Conservation (phyloP, 2,888 invertebrate species). For the Tinea pellionella region DNA sequence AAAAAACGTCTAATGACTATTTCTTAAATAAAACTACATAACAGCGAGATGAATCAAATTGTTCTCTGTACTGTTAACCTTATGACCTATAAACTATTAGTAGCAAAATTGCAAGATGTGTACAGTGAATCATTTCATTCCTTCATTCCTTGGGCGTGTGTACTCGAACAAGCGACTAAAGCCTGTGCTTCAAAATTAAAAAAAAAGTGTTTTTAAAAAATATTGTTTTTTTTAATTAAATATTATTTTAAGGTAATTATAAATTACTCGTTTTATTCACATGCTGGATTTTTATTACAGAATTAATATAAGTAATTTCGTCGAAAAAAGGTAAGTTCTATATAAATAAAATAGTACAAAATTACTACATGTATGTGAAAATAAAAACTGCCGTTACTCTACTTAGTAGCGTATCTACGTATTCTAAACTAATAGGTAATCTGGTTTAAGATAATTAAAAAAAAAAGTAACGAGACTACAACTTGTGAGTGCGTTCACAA, state of each 20-base stretch:
- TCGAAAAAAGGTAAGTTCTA: neutral
- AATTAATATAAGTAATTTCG: neutral
- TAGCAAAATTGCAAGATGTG: neutral
- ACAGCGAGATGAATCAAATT: neutral
- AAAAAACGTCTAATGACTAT: too few species aligned
- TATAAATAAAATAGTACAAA: neutral
- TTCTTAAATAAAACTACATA: too few species aligned
- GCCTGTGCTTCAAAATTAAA: neutral
- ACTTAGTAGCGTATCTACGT: neutral
- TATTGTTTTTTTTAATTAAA: neutral
- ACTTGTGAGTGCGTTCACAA: constrained; percentile 47
- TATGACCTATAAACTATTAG: neutral
- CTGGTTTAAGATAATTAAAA: neutral
- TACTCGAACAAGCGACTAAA: neutral
- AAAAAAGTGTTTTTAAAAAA: neutral
- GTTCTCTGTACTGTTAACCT: neutral
- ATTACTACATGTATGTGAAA: neutral
- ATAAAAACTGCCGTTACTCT: neutral
- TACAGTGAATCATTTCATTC: neutral
- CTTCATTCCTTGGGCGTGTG: neutral
- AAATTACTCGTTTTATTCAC: neutral
- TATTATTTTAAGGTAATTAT: too few species aligned
- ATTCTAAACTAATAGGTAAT: neutral
- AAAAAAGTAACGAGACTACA: constrained; percentile 21
- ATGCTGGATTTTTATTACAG: neutral